Conservation (phyloP, 2,888 invertebrate genomes). For the Aspidapion aeneum region DNA sequence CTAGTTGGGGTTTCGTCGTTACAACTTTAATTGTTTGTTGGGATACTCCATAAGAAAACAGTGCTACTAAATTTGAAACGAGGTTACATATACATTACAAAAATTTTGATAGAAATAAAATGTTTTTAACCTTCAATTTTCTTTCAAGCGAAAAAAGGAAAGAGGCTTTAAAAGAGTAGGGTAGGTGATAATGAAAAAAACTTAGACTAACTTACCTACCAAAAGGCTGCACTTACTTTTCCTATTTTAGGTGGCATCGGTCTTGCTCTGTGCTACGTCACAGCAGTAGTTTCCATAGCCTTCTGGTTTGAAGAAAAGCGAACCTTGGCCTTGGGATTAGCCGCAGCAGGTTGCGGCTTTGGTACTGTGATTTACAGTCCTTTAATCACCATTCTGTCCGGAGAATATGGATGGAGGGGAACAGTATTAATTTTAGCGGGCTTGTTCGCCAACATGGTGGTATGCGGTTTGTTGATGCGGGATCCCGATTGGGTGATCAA, state of each 20-base stretch:
- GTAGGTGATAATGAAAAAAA: too few species aligned
- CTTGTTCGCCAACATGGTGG: slow-evolving; percentile 78
- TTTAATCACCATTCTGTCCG: slow-evolving; percentile 73
- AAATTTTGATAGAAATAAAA: too few species aligned
- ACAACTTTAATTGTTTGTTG: too few species aligned
- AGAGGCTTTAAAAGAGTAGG: too few species aligned
- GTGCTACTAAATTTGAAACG: too few species aligned
- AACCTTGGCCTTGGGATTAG: slow-evolving; percentile 81
- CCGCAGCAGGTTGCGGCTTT: slow-evolving; percentile 86
- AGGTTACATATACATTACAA: too few species aligned
- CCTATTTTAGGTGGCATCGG: slow-evolving; percentile 77
- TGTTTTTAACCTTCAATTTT: too few species aligned
- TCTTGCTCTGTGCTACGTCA: slow-evolving; percentile 80
- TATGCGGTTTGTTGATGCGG: slow-evolving; percentile 82
- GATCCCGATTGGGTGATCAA: slow-evolving; percentile 79
- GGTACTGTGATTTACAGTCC: slow-evolving; percentile 90
- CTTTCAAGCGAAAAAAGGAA: too few species aligned
- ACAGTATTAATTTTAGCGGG: slow-evolving; percentile 78
- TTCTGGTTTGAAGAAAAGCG: slow-evolving; percentile 90
- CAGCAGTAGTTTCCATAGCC: slow-evolving; percentile 87
- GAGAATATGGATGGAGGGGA: slow-evolving; percentile 80
- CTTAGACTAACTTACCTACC: too few species aligned
- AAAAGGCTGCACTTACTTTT: too few species aligned
- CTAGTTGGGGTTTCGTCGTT: too few species aligned
- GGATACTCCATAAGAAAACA: too few species aligned